Base-by-base conservation (phyloP, 2,888 invertebrate species). In the Cheiracanthium punctorium region DNA sequence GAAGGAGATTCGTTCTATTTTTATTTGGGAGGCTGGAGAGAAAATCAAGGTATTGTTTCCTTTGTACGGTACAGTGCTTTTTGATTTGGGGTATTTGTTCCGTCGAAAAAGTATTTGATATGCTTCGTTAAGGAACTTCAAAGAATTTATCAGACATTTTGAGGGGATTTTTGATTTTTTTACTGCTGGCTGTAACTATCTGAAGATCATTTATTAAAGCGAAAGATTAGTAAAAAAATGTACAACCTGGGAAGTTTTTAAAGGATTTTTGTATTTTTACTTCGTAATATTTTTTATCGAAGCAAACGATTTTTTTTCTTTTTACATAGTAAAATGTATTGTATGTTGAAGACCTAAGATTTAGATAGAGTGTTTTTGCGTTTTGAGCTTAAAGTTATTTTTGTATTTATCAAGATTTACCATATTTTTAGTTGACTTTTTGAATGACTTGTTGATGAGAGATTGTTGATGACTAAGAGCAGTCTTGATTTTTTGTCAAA, bases 31-130 rank as follows among this genome's bases (percentile, higher is more conserved):
- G 58, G 1, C 20, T 58, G 58, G 24, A 17, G 58, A 58, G n/a
- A 17, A 58, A 58, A 58, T 58, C 58, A 58, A 58, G 58, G 58
- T 58, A 58, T 58, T 58, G 58, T 58, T 58, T 58, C 24, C 24
- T 58, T 58, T 58, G 58, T 58, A 58, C 24, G 58, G 58, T 58
- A 58, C 58, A 58, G 24, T 58, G 58, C 58, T 24, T 58, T 58
- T 58, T 58, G 58, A 58, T 58, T 24, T 24, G 5, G 24, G 58
- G 58, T 24, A 58, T 58, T 58, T 24, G 58, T 58, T 58, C 58
- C 58, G 58, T 8, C 24, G 24, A 58, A 58, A 58, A 58, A 58
- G 58, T 58, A 58, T 58, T 58, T 58, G 58, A 58, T 58, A 58
- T 58, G 58, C 58, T 24, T 58, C 58, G 12, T 24, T 58, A 24